Conservation (phyloP, 1,140 invertebrate genomes). For the Platyscapa corneri region DNA sequence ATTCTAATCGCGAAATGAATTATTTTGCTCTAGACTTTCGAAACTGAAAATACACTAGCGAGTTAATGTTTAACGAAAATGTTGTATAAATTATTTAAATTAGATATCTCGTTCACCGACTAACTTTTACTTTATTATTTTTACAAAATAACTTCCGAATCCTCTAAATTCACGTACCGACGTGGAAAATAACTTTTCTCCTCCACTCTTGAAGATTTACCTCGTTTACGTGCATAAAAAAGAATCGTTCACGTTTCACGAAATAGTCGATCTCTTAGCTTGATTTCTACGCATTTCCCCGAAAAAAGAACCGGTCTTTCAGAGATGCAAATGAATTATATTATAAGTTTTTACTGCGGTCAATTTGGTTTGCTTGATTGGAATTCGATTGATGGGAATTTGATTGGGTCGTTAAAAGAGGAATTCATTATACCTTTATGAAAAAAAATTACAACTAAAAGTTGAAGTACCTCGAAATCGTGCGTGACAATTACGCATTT, state of each 20-base stretch:
- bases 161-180: neutral
- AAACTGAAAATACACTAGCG: too few species aligned
- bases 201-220: neutral
- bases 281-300: too few species aligned
- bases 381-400: neutral
- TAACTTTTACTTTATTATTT: neutral
- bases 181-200: neutral
- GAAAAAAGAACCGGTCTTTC: neutral
- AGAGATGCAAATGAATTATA: constrained; percentile 2
- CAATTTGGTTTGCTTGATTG: constrained; percentile 7
- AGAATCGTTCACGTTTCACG: too few species aligned
- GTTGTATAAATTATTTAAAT: neutral
- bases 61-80: too few species aligned
- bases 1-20: neutral
- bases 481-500: neutral
- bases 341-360: neutral
- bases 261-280: neutral
- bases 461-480: neutral
- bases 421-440: neutral
- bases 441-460: neutral
- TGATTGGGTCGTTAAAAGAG: neutral
- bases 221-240: too few species aligned
- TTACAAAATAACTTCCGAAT: neutral
- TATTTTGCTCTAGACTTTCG: neutral
- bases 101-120: neutral